Evolutionary conservation across 2,888 invertebrate species (phyloP), one percentile per base, ranked within the genome.

Genomic region (Agriopis aurantiaria): DNA sequence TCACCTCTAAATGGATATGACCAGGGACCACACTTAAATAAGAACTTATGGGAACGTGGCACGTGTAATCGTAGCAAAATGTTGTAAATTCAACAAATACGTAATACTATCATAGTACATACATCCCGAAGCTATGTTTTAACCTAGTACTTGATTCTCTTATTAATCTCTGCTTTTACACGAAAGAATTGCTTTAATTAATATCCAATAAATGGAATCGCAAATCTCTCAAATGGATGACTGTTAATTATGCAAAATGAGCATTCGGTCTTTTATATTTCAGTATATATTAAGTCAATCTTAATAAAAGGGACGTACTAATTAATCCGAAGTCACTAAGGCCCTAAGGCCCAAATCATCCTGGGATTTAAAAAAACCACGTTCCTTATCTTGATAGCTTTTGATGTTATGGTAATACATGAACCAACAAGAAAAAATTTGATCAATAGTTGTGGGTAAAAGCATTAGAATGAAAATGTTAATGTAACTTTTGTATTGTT

Each of bases 401-500:
- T 17, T 8, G 17, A 51, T 8, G 10, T 9, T 8, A 51, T 17
- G 5, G 3, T 17, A 51, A 10, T 10, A 51, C 14, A 23, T 51
- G 10, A 23, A 49, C 48, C 48, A 23, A 51, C 48, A 23, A 51
- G 49, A 51, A 51, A 48, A 48, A n/a, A n/a, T 33, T 3, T 33
- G 3, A 5, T 33, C 33, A 12, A 6, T 49, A n/a, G 7, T 49
- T 6, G 49, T 49, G n/a, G n/a, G n/a, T 12, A 14, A 10, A 51
- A 17, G 23, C 10, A 23, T 51, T 1, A n/a, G 9, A 10, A 57
- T 14, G n/a, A n/a, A 7, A 53, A 69, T 46, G 17, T 56, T 3
- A 10, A 8, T 43, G 8, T 9, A 43, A 43, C 43, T 46, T 69
- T 72, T 69, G 69, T 73, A 55, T 72, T n/a, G 59, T 95, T 95